phyloP scores from a whole-genome alignment of 2,113 vertebrate species.

The Herpetotheres cachinnans region DNA sequence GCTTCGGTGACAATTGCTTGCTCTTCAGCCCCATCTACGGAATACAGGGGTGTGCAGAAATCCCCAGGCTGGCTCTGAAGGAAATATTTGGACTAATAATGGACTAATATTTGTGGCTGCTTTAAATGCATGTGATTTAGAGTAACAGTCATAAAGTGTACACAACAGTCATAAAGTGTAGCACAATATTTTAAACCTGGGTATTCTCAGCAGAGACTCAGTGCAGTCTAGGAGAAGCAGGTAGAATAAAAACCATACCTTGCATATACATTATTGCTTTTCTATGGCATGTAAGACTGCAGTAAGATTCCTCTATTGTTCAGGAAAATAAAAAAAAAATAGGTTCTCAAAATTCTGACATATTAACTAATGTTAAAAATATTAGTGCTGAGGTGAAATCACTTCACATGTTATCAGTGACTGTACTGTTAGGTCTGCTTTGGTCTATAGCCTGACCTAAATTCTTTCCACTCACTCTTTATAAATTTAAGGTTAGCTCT shows the following conservation, averaged over 20 bases:
- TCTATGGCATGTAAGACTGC: neutral
- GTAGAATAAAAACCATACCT: neutral
- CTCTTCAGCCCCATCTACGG: neutral
- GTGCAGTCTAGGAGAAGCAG: neutral
- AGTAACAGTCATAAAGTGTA: slow-evolving; percentile 18
- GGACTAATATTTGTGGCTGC: neutral
- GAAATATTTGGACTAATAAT: neutral
- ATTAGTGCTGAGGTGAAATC: neutral
- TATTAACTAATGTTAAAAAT: neutral
- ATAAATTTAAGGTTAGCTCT: neutral
- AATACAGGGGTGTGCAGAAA: neutral
- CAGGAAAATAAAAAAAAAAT: neutral
- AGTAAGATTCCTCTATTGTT: neutral
- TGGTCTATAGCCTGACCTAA: neutral
- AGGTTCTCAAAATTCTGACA: neutral
- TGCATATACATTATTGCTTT: neutral
- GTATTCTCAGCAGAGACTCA: neutral
- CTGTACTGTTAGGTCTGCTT: neutral
- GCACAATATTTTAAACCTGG: neutral
- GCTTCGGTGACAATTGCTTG: neutral
- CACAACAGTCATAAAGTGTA: slow-evolving; percentile 1
- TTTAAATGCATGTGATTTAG: slow-evolving; percentile 32
- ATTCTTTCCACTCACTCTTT: neutral
- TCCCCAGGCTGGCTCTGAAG: neutral
- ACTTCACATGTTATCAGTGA: neutral